phyloP scores from a whole-genome alignment of 2,113 vertebrate species.

The Athene noctua region DNA sequence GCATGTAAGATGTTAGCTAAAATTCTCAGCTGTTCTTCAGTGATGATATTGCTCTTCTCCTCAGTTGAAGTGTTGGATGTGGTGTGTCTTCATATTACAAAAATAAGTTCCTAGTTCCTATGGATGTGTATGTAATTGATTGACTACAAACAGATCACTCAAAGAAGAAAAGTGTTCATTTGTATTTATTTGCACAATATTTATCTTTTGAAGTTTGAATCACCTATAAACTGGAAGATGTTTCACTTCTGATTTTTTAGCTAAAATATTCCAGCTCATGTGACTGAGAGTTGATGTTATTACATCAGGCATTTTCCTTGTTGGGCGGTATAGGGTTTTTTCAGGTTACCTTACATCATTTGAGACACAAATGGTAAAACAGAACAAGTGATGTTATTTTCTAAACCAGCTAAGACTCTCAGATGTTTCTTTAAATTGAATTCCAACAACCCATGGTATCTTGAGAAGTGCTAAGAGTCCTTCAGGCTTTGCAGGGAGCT shows the following conservation, averaged over 20 bases:
- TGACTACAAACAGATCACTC: not conserved
- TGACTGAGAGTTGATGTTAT: not conserved
- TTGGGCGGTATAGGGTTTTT: not conserved
- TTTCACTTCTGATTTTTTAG: not conserved
- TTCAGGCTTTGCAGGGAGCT: not conserved
- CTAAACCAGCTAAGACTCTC: not conserved
- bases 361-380: not conserved
- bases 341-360: not conserved
- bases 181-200: not conserved
- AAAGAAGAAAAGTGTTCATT: not conserved
- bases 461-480: not conserved
- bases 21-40: not conserved
- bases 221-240: not conserved
- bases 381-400: not conserved
- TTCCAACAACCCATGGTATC: not conserved
- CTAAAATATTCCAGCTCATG: not conserved
- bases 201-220: not conserved
- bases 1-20: not conserved
- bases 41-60: not conserved
- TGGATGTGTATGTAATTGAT: not conserved
- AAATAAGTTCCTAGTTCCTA: not conserved
- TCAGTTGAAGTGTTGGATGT: not conserved
- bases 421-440: not conserved
- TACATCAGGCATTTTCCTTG: not conserved
- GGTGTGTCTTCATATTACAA: not conserved